Base-by-base conservation (phyloP, 2,113 vertebrate genomes). In the Laterallus jamaicensis region DNA sequence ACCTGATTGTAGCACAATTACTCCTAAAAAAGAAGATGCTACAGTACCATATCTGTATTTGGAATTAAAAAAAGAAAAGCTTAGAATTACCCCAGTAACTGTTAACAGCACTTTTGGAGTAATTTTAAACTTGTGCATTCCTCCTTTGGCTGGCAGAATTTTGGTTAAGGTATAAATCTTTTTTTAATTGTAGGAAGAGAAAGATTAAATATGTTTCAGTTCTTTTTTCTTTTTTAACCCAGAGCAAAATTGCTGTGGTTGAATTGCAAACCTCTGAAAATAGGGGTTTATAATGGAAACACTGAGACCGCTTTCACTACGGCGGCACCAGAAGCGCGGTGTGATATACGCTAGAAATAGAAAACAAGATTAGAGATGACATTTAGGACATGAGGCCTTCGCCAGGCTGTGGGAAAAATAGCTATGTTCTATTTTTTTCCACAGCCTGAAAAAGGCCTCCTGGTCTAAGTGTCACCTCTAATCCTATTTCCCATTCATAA, bases 351-450 rank as follows among this genome's bases (percentile, higher is more conserved):
- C 97, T 86, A 73, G 93, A 96, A 96, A 97, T 76, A 95, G 91
- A 94, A 96, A 96, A 88, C 59, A 81, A 97, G 96, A 95, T 97
- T 96, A 96, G 93, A 95, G 86, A 83, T 96, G 96, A 97, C 93
- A 94, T 95, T 97, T 97, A 92, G 82, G 91, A 92, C 86, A 79
- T 35, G 88, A 95, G 85, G 83, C 92, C 94, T 97, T 96, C 86
- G 92, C 76, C 31, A 76, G 76, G 93, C 90, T 97, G 84, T 96
- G 92, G 94, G 94, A 96, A 96, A 96, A 95, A 95, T 88, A 95
- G 71, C 59, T 64, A 63, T 82, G n/a, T 81, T 92, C 82, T 96
- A 29, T 93, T 96, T 86, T 86, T 93, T 81, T 95, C 92, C 68
- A 81, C 59, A 83, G 82, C 50, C 82, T 93, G 85, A 73, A 93